Evolutionary conservation across 2,797 vertebrate species (phyloP).

Genomic region (Melopsittacus undulatus): DNA sequence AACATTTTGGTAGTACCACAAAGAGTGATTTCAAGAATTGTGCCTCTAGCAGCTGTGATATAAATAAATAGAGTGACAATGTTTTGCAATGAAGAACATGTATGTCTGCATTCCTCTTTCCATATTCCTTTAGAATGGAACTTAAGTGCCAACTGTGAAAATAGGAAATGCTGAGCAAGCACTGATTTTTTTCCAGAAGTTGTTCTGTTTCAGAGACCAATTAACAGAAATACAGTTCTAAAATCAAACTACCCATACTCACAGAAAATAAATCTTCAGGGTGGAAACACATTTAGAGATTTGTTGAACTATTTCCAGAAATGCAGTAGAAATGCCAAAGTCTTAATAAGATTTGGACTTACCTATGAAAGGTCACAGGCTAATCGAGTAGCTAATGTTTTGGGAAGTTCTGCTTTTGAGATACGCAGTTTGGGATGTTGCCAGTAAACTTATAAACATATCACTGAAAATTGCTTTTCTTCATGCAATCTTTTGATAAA

Average conservation of each 20-base stretch:
- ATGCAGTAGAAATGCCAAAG: neutral
- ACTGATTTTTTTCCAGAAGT: neutral
- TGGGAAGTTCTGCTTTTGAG: neutral
- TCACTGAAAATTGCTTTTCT: neutral
- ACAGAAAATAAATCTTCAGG: neutral
- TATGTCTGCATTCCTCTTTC: neutral
- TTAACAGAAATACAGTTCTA: neutral
- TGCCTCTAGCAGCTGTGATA: neutral
- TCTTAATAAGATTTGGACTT: neutral
- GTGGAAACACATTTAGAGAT: neutral
- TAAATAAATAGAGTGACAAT: neutral
- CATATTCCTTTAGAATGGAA: neutral
- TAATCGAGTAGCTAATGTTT: neutral
- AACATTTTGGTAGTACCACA: neutral
- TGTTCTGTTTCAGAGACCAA: neutral
- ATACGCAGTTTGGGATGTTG: neutral
- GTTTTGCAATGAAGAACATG: neutral
- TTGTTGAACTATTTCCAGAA: slow-evolving; percentile 8
- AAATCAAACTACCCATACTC: neutral
- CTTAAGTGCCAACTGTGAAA: neutral
- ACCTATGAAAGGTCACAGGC: neutral
- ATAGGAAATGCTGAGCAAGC: neutral
- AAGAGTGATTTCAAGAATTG: neutral
- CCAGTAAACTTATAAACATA: neutral
- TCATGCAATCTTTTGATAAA: neutral